A percentile compares a stretch with the other conserved stretches of the same genome.
phyloP scores from a whole-genome alignment of 2,113 vertebrate species.

The Vulpes lagopus region DNA sequence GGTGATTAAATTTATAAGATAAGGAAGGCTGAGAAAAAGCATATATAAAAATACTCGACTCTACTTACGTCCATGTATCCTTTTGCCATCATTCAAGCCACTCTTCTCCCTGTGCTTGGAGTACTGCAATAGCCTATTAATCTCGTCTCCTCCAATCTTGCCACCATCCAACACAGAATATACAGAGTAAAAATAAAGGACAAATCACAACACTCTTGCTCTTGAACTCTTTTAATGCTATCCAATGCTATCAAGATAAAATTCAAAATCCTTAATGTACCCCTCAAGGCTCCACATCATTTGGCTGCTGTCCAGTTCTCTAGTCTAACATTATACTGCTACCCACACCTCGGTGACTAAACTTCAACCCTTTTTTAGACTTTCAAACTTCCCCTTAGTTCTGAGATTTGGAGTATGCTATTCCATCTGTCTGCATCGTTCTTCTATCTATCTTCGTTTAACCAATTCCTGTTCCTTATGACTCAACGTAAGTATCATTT shows the following conservation, averaged over 20 bases:
- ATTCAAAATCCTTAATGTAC: not conserved
- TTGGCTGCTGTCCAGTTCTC: not conserved
- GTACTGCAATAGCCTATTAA: not conserved
- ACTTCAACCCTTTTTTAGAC: not conserved
- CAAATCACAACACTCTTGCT: not conserved
- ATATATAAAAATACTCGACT: not conserved
- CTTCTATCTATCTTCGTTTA: not conserved
- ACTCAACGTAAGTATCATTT: not conserved
- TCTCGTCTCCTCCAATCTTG: not conserved
- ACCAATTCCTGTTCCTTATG: not conserved
- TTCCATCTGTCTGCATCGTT: not conserved
- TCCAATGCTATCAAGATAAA: not conserved
- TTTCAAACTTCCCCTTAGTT: not conserved
- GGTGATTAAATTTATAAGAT: not conserved
- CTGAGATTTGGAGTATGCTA: not conserved
- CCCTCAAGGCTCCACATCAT: not conserved
- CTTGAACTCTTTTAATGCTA: not conserved
- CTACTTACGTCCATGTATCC: not conserved
- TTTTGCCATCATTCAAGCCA: not conserved
- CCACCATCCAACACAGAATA: not conserved
- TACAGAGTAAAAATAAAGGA: not conserved
- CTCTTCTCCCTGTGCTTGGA: not conserved
- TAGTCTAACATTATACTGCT: not conserved
- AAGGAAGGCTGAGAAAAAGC: not conserved
- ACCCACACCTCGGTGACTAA: not conserved